Evolutionary conservation across 1,140 invertebrate species (phyloP), one percentile per base, ranked within the genome.

Genomic region (Arctopsyche grandis): DNA sequence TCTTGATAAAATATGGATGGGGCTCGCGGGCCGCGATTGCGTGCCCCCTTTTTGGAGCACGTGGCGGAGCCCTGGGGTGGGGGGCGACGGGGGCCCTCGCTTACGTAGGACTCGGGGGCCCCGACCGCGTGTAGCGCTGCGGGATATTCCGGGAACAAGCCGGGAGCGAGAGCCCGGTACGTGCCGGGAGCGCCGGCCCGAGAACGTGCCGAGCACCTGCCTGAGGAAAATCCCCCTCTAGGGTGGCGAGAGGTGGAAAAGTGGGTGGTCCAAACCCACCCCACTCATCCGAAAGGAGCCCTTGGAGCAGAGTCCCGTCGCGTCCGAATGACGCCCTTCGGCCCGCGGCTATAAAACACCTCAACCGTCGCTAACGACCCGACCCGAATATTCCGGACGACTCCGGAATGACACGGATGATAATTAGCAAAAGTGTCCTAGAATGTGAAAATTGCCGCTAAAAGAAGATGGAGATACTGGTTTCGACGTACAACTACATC

Each of bases 121-220:
- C 21, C 56, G 56, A 60, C 19, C 21, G 21, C 12, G 63, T 22
- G 19, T 66, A 29, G 63, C 63, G 63, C 63, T 66, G 63, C 63
- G 63, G 63, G 63, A 66, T 66, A 66, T 66, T 66, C 63, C 63
- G 19, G 63, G 63, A 66, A 66, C 56, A 60, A 16, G 16, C 56
- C 48, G 16, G 48, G 48, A 14, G 16, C 16, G 48, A 52, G 48
- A 19, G n/a, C n/a, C n/a, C n/a, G 16, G 48, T 66, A 66, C 63
- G 63, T 29, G 63, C 63, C 48, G 48, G 48, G 48, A 52, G 48
- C 16, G 48, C 48, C 48, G 48, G 10, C 63, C 63, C 24, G 10
- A 24, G 22, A 66, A 66, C 63, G 63, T 66, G 63, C 63, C 24
- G 19, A 66, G 63, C 63, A 66, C 63, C 63, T 66, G 63, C 63